Evolutionary conservation across 2,113 vertebrate species (phyloP), one percentile per base, ranked within the genome.

Genomic region (Gobio gobio): DNA sequence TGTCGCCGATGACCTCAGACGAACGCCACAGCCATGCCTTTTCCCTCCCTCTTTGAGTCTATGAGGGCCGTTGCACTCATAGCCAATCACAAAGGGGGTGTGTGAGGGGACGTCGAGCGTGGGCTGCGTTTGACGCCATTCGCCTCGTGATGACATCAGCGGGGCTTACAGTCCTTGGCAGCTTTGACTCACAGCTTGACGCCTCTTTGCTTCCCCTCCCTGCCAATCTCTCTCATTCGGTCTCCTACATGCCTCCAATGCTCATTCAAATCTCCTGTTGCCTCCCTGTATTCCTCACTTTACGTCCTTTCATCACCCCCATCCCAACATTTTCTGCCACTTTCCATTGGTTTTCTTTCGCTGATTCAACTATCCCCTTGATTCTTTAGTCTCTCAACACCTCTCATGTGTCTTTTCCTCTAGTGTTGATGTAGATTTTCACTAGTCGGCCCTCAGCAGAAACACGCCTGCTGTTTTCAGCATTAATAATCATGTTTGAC

Each of bases 101-200:
- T 56, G 54, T 56, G 54, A 56, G 7, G 29, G 56, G 56, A 33
- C 24, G 13, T 26, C 2, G 47, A 51, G n/a, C 29, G 13, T 36
- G 22, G 26, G 83, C 64, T 86, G 75, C 54, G 24, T 82, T 84
- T 84, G 81, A 87, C 64, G 70, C 51, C 36, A 63, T 70, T 88
- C 58, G 78, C 85, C 78, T 88, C 59, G 45, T 72, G 45, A 83
- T 86, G 90, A 89, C 85, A 89, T 87, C 87, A 89, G 83, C 58
- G 40, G 45, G 63, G 86, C 80, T 84, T 86, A 85, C 76, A 74
- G 85, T 85, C 74, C 83, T 88, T 88, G 87, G 87, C 87, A 87
- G 83, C 29, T 26, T 54, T 76, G 87, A 84, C 76, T 86, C 82
- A 83, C 87, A 87, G 87, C 83, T 86, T 84, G 84, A 86, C 13